Evolutionary conservation across 2,797 vertebrate genomes (phyloP).

Genomic region (Phoxinus dragarum): DNA sequence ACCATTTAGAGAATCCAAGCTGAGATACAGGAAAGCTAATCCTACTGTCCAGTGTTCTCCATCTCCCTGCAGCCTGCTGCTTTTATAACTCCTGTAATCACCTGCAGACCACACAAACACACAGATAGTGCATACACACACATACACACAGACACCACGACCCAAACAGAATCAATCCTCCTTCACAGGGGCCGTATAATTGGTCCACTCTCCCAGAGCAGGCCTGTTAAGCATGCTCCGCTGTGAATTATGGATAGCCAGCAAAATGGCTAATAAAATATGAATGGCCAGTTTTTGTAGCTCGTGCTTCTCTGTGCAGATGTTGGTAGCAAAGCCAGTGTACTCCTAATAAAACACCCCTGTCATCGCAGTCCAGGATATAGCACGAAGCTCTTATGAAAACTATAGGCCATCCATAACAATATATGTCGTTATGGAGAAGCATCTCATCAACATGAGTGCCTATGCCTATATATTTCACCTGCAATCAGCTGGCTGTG

Average conservation of each 20-base stretch:
- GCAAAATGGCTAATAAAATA: slow-evolving; percentile 68
- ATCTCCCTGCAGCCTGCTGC: slow-evolving; percentile 45
- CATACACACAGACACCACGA: slow-evolving; percentile 34
- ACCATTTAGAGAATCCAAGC: slow-evolving; percentile 1
- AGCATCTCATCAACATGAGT: slow-evolving; percentile 46
- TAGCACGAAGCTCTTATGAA: slow-evolving; percentile 43
- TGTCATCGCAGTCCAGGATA: slow-evolving; percentile 45
- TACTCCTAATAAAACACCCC: slow-evolving; percentile 54
- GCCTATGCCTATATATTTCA: slow-evolving; percentile 45
- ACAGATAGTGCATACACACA: slow-evolving; percentile 15
- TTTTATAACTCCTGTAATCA: slow-evolving; percentile 62
- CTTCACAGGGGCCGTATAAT: slow-evolving; percentile 57
- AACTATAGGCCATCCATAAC: slow-evolving; percentile 47
- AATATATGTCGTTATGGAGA: slow-evolving; percentile 50
- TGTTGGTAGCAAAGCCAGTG: slow-evolving; percentile 50
- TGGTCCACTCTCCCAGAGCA: slow-evolving; percentile 55
- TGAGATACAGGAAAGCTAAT: slow-evolving; percentile 62
- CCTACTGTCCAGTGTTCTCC: slow-evolving; percentile 48
- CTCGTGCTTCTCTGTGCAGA: slow-evolving; percentile 53
- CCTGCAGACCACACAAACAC: slow-evolving; percentile 37
- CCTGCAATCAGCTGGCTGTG: slow-evolving; percentile 48
- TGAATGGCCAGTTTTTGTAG: slow-evolving; percentile 64
- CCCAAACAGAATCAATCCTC: slow-evolving; percentile 55
- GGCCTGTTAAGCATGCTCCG: slow-evolving; percentile 60
- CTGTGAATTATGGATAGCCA: slow-evolving; percentile 64